Conservation (phyloP, 2,113 vertebrate genomes). For the Onychostruthus taczanowskii region DNA sequence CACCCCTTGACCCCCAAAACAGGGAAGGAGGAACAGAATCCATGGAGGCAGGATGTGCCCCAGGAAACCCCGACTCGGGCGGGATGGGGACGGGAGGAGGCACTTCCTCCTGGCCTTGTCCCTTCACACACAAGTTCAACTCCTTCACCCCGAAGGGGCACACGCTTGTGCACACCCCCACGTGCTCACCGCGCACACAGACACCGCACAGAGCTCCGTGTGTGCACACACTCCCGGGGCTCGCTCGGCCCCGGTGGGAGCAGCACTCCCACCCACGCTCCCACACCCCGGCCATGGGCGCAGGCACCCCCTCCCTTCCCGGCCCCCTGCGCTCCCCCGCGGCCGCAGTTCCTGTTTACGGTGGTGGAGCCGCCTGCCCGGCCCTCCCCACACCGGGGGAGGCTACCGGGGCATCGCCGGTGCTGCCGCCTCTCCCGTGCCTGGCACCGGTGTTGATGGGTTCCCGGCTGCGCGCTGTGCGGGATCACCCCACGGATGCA, state of each 20-base stretch:
- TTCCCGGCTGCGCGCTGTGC: accelerated
- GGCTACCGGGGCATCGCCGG: background rate
- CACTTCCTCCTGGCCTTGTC: background rate
- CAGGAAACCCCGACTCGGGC: background rate
- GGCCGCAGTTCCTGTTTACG: slow-evolving; percentile 41
- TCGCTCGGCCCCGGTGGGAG: background rate
- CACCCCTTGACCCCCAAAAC: background rate
- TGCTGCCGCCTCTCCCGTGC: background rate
- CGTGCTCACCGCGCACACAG: background rate
- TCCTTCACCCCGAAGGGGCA: background rate
- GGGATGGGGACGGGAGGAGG: background rate
- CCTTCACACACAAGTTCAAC: background rate
- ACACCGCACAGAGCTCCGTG: accelerated
- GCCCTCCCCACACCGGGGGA: background rate
- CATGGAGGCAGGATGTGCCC: background rate
- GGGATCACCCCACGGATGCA: background rate
- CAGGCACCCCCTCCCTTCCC: background rate
- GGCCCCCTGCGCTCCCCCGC: background rate
- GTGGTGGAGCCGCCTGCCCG: background rate
- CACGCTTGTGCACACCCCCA: background rate
- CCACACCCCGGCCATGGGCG: background rate
- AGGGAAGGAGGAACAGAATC: background rate
- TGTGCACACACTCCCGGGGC: accelerated
- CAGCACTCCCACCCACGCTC: background rate
- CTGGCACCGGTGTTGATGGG: background rate